Percentiles rank a stretch among this genome's conserved stretches.
phyloP scores from a whole-genome alignment of 2,888 invertebrate genomes.

The Ctenicera cuprea region DNA sequence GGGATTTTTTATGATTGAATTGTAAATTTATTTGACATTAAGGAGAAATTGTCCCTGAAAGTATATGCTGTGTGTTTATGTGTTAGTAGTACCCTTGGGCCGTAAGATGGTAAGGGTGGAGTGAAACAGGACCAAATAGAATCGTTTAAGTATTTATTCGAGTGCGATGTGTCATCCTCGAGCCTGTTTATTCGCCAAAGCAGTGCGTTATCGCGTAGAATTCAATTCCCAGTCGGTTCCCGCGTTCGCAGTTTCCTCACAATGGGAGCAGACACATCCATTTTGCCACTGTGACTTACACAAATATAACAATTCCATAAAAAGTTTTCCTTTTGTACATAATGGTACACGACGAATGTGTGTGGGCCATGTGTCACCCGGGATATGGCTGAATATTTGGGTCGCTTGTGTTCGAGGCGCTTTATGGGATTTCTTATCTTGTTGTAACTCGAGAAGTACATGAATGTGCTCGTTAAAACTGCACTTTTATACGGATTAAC shows the following conservation, averaged over 20 bases:
- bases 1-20: conserved; percentile 19
- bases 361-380: conserved; percentile 53
- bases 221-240: conserved; percentile 53
- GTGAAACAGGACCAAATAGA: conserved; percentile 37
- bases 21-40: conserved; percentile 19
- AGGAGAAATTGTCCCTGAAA: conserved; percentile 8
- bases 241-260: conserved; percentile 49
- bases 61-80: conserved; percentile 23
- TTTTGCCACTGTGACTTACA: conserved; percentile 54
- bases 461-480: conserved; percentile 55
- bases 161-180: conserved; percentile 54
- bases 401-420: conserved; percentile 41
- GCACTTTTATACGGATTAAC: conserved; percentile 57
- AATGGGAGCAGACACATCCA: conserved; percentile 53
- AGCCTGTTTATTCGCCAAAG: conserved; percentile 53
- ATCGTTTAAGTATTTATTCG: conserved; percentile 55
- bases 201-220: conserved; percentile 55
- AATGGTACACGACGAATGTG: conserved; percentile 50
- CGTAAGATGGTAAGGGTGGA: conserved; percentile 33
- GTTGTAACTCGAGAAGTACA: conserved; percentile 48
- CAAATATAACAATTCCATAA: conserved; percentile 54
- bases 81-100: conserved; percentile 47
- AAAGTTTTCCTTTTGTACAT: conserved; percentile 53
- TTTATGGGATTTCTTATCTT: conserved; percentile 53
- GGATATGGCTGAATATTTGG: conserved; percentile 54